Conservation (phyloP, 2,113 vertebrate species). For the Gavialis gangeticus region DNA sequence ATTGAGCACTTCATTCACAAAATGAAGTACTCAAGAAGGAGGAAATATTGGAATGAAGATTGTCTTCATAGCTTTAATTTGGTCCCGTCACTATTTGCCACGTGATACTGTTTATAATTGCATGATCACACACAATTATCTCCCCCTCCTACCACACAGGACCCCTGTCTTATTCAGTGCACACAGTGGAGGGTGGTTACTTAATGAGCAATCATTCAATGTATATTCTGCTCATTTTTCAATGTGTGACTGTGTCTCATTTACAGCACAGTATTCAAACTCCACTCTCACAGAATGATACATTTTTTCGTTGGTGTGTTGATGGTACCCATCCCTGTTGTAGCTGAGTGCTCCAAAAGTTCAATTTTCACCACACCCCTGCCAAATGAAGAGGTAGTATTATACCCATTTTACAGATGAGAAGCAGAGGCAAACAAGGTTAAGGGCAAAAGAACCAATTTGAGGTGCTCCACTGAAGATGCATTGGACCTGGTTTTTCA, state of each 20-base stretch:
- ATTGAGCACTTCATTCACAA: too few relatives aligned
- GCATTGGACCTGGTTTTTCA: background rate
- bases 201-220: accelerated
- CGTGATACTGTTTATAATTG: too few relatives aligned
- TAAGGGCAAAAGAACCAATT: too few relatives aligned
- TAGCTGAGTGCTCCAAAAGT: background rate
- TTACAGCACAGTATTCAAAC: too few relatives aligned
- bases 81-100: too few relatives aligned
- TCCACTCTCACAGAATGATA: too few relatives aligned
- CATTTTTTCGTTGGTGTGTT: too few relatives aligned
- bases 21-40: background rate
- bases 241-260: accelerated
- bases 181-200: background rate
- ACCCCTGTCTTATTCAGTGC: accelerated
- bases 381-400: too few relatives aligned
- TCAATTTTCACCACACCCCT: background rate
- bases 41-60: background rate
- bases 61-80: accelerated
- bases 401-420: background rate
- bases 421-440: background rate
- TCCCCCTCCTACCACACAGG: background rate
- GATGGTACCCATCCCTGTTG: background rate
- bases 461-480: background rate
- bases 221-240: background rate
- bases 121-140: too few relatives aligned